phyloP scores from a whole-genome alignment of 2,888 invertebrate species.

The Thereva nobilitata region DNA sequence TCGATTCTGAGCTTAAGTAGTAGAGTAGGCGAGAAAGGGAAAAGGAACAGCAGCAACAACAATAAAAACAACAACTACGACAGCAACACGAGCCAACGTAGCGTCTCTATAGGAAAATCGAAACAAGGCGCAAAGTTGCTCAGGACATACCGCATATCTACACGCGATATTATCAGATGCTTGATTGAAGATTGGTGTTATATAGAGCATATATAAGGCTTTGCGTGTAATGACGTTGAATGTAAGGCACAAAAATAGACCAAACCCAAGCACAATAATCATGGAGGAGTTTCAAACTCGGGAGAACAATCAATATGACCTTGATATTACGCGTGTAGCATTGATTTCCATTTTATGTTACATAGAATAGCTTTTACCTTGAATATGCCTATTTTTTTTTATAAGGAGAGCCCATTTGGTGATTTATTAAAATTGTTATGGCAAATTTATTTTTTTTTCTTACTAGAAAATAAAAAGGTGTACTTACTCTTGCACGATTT shows the following conservation, averaged over 20 bases:
- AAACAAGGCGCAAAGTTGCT: background rate
- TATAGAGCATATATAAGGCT: background rate
- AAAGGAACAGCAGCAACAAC: too few relatives aligned
- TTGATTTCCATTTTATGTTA: too few relatives aligned
- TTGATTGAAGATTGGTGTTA: background rate
- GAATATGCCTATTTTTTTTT: too few relatives aligned
- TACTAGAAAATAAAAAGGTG: background rate
- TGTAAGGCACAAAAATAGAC: background rate
- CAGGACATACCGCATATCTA: background rate
- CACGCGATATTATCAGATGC: conserved; percentile 3
- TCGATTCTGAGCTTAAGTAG: background rate
- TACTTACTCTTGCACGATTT: conserved; percentile 54
- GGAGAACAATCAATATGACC: conserved; percentile 25
- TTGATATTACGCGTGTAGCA: conserved; percentile 1
- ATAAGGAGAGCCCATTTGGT: too few relatives aligned
- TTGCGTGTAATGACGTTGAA: background rate
- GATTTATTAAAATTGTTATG: background rate
- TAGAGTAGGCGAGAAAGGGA: too few relatives aligned
- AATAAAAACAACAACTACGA: too few relatives aligned
- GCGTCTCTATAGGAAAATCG: background rate
- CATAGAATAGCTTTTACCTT: too few relatives aligned
- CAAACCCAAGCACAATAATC: background rate
- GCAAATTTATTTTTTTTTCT: background rate
- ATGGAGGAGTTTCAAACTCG: background rate
- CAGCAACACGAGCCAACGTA: too few relatives aligned